Evolutionary conservation across 2,113 vertebrate species (phyloP).

Genomic region (Daubentonia madagascariensis): DNA sequence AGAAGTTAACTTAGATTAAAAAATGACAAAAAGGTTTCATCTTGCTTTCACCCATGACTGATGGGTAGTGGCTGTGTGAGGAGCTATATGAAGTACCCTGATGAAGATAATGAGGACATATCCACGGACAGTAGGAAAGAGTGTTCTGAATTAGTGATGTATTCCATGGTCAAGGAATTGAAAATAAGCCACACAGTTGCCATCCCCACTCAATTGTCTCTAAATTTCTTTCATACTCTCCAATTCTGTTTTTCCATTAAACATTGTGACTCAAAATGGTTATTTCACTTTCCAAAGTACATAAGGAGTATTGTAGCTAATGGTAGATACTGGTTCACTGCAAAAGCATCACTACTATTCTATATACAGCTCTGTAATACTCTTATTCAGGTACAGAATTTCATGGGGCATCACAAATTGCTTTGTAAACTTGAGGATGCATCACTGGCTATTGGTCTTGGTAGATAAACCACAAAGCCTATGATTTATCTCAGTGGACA

Average conservation of each 20-base stretch:
- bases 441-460: neutral
- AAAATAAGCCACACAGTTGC: neutral
- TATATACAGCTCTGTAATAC: neutral
- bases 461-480: neutral
- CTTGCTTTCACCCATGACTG: neutral
- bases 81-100: neutral
- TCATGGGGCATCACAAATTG: constrained; percentile 7
- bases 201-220: neutral
- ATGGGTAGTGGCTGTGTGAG: fast-evolving
- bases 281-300: constrained; percentile 15
- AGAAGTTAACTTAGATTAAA: neutral
- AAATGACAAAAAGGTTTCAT: neutral
- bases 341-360: neutral
- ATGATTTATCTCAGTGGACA: constrained; percentile 44
- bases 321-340: neutral
- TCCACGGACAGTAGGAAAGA: no score
- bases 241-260: neutral
- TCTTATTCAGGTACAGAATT: neutral
- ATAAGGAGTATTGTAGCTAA: neutral
- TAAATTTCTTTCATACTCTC: neutral
- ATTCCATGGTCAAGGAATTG: neutral
- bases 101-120: neutral
- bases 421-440: neutral
- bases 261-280: neutral
- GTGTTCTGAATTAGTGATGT: neutral